Conservation (phyloP, 2,113 vertebrate species). For the Cyprinodon variegatus region DNA sequence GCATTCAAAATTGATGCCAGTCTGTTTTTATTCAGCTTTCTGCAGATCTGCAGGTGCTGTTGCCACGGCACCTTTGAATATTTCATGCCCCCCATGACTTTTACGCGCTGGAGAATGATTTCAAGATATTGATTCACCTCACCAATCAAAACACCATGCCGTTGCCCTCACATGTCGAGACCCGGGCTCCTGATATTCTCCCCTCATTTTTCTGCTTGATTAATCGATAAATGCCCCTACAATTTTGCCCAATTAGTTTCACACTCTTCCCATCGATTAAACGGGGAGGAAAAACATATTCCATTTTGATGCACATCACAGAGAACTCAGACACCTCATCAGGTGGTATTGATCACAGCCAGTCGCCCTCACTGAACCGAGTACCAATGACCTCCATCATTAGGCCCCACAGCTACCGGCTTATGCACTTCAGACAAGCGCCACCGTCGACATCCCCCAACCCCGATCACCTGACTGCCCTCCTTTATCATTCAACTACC, state of each 20-base stretch:
- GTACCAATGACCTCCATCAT: slow-evolving; percentile 77
- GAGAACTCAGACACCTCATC: slow-evolving; percentile 79
- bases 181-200: slow-evolving; percentile 59
- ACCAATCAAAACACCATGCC: slow-evolving; percentile 75
- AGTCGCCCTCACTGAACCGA: slow-evolving; percentile 61
- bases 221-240: slow-evolving; percentile 82
- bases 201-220: slow-evolving; percentile 80
- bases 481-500: slow-evolving; percentile 40
- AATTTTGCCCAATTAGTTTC: slow-evolving; percentile 84
- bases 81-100: slow-evolving; percentile 63
- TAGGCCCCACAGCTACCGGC: slow-evolving; percentile 60
- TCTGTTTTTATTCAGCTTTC: slow-evolving; percentile 64
- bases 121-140: slow-evolving; percentile 64
- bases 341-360: slow-evolving; percentile 81
- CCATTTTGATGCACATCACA: slow-evolving; percentile 81
- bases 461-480: slow-evolving; percentile 24
- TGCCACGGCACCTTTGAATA: slow-evolving; percentile 66
- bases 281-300: slow-evolving; percentile 77
- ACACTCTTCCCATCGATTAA: slow-evolving; percentile 78
- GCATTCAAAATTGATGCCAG: slow-evolving; percentile 72
- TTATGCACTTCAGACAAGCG: slow-evolving; percentile 67
- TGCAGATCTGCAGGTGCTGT: slow-evolving; percentile 59
- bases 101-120: slow-evolving; percentile 57
- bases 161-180: slow-evolving; percentile 61
- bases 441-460: slow-evolving; percentile 46